Evolutionary conservation across 2,797 vertebrate species (phyloP).

Genomic region (Momotus momota): DNA sequence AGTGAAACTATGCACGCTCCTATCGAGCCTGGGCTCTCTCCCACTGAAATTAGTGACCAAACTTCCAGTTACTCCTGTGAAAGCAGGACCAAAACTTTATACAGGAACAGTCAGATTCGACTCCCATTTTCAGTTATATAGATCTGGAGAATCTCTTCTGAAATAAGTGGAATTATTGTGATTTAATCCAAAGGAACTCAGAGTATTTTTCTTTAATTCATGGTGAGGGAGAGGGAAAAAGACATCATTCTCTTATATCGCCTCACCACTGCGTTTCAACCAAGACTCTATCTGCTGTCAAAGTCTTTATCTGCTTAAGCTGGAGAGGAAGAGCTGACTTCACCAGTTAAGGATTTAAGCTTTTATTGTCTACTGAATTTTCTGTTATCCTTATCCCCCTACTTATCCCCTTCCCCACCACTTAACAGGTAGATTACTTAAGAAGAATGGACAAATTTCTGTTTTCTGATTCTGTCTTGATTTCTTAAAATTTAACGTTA

Average conservation of each 20-base stretch:
- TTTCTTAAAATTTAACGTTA: not conserved
- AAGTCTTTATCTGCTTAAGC: constrained; percentile 62
- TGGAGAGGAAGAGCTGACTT: constrained; percentile 59
- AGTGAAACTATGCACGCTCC: accelerated
- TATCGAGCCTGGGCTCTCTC: not conserved
- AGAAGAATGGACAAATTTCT: not conserved
- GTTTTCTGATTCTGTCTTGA: not conserved
- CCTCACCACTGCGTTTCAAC: not conserved
- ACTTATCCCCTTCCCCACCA: not conserved
- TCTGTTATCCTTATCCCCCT: constrained; percentile 26
- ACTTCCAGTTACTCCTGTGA: not conserved
- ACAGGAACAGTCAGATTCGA: not conserved
- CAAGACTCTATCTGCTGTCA: constrained; percentile 1
- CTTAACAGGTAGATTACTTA: not conserved
- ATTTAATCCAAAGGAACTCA: not conserved
- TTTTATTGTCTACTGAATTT: constrained; percentile 33
- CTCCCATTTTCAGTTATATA: not conserved
- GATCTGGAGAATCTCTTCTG: not conserved
- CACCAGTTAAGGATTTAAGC: constrained; percentile 39
- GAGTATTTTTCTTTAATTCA: not conserved
- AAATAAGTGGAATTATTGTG: not conserved
- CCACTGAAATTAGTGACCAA: not conserved
- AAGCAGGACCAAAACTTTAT: not conserved
- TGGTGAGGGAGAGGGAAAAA: not conserved
- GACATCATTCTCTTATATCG: not conserved